A percentile compares a stretch with the other conserved stretches of the same genome.
Conservation (phyloP, 2,797 vertebrate species). For the Ctenochaetus hawaiiensis region DNA sequence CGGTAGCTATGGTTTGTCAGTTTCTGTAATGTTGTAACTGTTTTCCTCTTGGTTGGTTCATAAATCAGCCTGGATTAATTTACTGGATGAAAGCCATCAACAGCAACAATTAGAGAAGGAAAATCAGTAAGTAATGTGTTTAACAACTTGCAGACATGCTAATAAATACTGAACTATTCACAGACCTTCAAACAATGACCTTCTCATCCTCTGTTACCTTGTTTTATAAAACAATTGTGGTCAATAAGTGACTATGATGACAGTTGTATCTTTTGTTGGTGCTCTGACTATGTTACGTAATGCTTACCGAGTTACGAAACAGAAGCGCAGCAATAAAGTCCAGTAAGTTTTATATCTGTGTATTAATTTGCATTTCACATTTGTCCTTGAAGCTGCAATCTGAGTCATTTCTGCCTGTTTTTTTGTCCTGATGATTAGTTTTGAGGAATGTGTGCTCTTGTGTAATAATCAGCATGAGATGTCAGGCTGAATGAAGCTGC, state of each 20-base stretch:
- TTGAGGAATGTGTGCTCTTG: slow-evolving; percentile 71
- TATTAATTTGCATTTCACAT: neutral
- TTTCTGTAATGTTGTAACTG: neutral
- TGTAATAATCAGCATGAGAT: slow-evolving; percentile 77
- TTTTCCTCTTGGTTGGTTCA: neutral
- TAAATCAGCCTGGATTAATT: neutral
- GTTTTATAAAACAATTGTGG: slow-evolving; percentile 2
- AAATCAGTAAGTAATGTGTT: slow-evolving; percentile 19
- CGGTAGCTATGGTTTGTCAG: neutral
- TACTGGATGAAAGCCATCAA: neutral
- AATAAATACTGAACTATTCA: slow-evolving; percentile 52
- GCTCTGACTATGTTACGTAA: neutral
- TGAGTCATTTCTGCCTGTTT: slow-evolving; percentile 7
- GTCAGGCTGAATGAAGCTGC: slow-evolving; percentile 70
- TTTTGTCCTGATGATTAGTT: slow-evolving; percentile 52
- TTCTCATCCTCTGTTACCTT: neutral
- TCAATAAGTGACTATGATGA: slow-evolving; percentile 61
- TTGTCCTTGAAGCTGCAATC: neutral
- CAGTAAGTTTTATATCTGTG: neutral
- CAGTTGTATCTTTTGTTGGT: neutral
- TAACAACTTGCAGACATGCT: slow-evolving; percentile 9
- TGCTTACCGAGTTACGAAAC: neutral
- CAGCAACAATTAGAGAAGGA: neutral
- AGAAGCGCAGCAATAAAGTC: neutral
- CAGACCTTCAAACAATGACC: neutral